Conservation (phyloP, 2,888 invertebrate genomes). For the Parnassius orleans region DNA sequence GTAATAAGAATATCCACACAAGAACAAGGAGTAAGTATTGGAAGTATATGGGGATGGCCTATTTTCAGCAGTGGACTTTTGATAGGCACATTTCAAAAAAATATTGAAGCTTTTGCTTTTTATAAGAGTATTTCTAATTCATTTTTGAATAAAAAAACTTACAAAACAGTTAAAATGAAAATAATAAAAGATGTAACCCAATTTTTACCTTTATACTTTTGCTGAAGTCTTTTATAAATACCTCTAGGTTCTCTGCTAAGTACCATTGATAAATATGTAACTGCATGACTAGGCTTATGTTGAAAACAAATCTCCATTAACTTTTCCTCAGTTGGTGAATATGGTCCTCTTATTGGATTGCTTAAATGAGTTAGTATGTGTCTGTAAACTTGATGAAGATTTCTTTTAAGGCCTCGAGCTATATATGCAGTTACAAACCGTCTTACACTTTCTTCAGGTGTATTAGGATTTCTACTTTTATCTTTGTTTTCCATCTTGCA, state of each 20-base stretch:
- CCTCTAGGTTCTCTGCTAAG: conserved; percentile 57
- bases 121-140: no score
- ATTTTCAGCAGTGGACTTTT: no score
- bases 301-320: conserved; percentile 57
- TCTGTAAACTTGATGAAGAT: conserved; percentile 55
- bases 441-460: conserved; percentile 50
- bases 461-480: conserved; percentile 40
- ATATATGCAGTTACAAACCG: conserved; percentile 56
- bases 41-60: no score
- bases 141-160: no score
- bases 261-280: conserved; percentile 44
- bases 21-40: no score
- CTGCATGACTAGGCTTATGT: conserved; percentile 48
- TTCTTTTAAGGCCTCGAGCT: conserved; percentile 58
- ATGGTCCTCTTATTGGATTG: conserved; percentile 43
- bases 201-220: conserved; percentile 41
- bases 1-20: no score
- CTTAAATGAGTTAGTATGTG: conserved; percentile 48
- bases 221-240: conserved; percentile 48
- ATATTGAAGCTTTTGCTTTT: no score
- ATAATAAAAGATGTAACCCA: not conserved
- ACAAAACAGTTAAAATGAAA: no score
- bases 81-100: no score
- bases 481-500: conserved; percentile 57
- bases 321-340: conserved; percentile 54